phyloP scores from a whole-genome alignment of 2,888 invertebrate species.

The Caenorhabditis sp. region DNA sequence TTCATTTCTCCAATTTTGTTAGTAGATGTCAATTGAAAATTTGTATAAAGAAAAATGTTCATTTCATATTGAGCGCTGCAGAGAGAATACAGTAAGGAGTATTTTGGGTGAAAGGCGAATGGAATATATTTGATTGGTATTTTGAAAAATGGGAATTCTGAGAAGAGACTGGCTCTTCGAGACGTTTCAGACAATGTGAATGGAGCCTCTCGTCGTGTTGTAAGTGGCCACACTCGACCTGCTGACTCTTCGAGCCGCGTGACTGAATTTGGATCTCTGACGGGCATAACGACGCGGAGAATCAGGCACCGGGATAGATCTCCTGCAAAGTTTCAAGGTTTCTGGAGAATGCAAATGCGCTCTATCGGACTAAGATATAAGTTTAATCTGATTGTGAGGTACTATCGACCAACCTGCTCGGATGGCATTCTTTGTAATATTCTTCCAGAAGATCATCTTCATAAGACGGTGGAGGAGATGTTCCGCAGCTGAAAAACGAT shows the following conservation, averaged over 20 bases:
- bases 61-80: too few species aligned
- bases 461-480: conserved; percentile 82
- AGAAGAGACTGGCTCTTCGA: not conserved
- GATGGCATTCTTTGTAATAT: conserved; percentile 80
- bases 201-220: conserved; percentile 24
- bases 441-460: conserved; percentile 82
- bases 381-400: too few species aligned
- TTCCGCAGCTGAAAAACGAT: conserved; percentile 73
- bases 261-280: conserved; percentile 24
- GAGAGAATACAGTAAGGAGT: too few species aligned
- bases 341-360: not conserved
- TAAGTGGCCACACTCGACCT: conserved; percentile 32
- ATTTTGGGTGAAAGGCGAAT: not conserved
- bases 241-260: conserved; percentile 38
- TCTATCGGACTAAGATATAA: not conserved
- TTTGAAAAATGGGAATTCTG: not conserved
- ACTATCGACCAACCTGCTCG: conserved; percentile 58
- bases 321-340: conserved; percentile 29
- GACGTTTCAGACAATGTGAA: conserved; percentile 51
- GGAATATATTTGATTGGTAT: not conserved
- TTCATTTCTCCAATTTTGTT: not conserved
- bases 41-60: not conserved
- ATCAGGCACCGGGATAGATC: conserved; percentile 55
- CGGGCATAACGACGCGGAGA: conserved; percentile 49
- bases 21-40: conserved; percentile 9